Conservation (phyloP, 1,140 invertebrate species). For the Bicyclus anynana region DNA sequence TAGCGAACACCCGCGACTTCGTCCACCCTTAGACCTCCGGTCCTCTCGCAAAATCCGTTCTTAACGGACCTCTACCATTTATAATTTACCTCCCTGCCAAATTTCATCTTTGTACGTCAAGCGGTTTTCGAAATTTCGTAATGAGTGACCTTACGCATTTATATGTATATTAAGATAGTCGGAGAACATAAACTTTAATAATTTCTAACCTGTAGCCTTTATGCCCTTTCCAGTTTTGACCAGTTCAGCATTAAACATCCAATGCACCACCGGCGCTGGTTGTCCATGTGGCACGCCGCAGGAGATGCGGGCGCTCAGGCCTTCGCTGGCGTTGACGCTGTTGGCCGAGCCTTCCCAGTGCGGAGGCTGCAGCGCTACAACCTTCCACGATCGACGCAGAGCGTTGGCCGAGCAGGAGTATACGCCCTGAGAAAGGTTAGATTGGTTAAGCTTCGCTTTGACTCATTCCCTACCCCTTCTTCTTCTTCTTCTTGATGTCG, state of each 20-base stretch:
- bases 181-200: background rate
- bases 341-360: conserved; percentile 62
- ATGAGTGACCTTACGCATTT: too few species aligned
- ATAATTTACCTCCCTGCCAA: too few species aligned
- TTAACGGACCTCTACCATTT: too few species aligned
- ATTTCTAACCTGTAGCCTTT: conserved; percentile 43
- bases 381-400: conserved; percentile 59
- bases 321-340: conserved; percentile 58
- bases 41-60: too few species aligned
- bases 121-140: too few species aligned
- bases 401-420: conserved; percentile 61
- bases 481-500: too few species aligned
- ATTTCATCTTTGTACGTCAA: too few species aligned
- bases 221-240: conserved; percentile 78
- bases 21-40: too few species aligned
- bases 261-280: conserved; percentile 85
- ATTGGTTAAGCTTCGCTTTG: too few species aligned
- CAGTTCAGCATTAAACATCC: conserved; percentile 90
- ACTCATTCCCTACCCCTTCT: too few species aligned
- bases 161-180: too few species aligned
- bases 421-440: conserved; percentile 46
- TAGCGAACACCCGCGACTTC: too few species aligned
- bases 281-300: conserved; percentile 80
- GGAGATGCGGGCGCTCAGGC: conserved; percentile 56
- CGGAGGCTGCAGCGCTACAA: conserved; percentile 47